Evolutionary conservation across 1,140 invertebrate species (phyloP), one percentile per base, ranked within the genome.

Genomic region (Lordiphosa collinella): DNA sequence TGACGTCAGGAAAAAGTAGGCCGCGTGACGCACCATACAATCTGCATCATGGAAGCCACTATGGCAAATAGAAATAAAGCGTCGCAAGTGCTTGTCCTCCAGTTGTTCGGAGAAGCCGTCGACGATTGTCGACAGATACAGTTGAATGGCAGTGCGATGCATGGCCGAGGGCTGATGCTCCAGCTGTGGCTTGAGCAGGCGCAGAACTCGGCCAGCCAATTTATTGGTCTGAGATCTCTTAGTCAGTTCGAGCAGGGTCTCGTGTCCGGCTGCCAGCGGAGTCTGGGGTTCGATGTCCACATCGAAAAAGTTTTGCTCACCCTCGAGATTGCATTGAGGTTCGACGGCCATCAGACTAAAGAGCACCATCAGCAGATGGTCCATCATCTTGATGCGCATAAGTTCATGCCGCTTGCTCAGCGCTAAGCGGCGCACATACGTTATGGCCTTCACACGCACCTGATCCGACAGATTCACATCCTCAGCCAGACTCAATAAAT

Each of bases 281-380:
- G 55, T 22, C 11, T 7, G 0, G 1, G 14, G 2, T 2, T 43
- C 56, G 0, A 16, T 1, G 0, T 10, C 31, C 10, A 29, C 31
- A 8, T 37, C 37, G 34, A 64, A n/a, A 10, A 43, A 64, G 2
- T 48, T 16, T 16, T 65, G 56, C 56, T 65, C 62, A 5, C 22
- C 50, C 9, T 32, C 32, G 1, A 11, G 14, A 12, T 49, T 44
- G 12, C 14, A 16, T 3, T 22, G 11, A 0, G 56, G 56, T 3
- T 14, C 18, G 2, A 60, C 32, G 11, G 44, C 43, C 32, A 65
- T 1, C 12, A 60, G 10, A 0, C 22, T 4, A 2, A 31, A 37
- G 0, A 65, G 14, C 4, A 51, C 32, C 37, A 47, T 25, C 37
- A 65, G 16, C 49, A 65, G n/a, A 48, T 16, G 31, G 34, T 65